A percentile compares a stretch with the other conserved stretches of the same genome.
These are phyloP conservation scores for Cuniculus paca DNA, from an alignment of 2,797 vertebrate genomes.

Conservation along the genomic window DNA sequence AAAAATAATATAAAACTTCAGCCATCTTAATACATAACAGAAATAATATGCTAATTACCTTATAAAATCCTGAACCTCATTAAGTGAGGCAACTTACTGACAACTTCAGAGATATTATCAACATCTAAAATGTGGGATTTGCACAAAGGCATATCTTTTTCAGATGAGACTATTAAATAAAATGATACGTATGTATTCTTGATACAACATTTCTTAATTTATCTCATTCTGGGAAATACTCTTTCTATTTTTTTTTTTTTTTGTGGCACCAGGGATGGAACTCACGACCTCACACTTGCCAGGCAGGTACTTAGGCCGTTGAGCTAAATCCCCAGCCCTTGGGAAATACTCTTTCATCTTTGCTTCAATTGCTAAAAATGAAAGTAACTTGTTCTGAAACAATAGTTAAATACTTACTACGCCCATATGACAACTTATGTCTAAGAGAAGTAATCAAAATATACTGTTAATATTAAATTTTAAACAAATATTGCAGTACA, in stretches of 20 bases:
- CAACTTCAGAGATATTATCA: not conserved
- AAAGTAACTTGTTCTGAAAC: slow-evolving; percentile 29
- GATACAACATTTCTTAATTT: not conserved
- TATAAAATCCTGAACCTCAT: not conserved
- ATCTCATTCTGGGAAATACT: not conserved
- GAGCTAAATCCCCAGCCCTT: no score
- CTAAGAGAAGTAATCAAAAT: not conserved
- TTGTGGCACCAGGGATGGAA: no score
- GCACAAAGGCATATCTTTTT: not conserved
- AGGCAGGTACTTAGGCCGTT: no score
- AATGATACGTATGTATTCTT: not conserved
- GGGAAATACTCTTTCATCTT: not conserved
- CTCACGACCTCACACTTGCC: no score
- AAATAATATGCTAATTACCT: not conserved
- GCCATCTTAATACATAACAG: not conserved
- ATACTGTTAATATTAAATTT: not conserved
- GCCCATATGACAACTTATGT: not conserved
- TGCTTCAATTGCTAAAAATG: slow-evolving; percentile 25
- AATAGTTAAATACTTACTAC: not conserved
- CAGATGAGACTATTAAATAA: slow-evolving; percentile 15
- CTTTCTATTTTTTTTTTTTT: no score
- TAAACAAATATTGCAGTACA: not conserved
- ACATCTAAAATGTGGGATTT: not conserved
- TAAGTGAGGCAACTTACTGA: not conserved
- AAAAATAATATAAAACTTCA: not conserved